A percentile compares a stretch with the other conserved stretches of the same genome.
Conservation (phyloP, 2,888 invertebrate species). For the Trachelus stipa region DNA sequence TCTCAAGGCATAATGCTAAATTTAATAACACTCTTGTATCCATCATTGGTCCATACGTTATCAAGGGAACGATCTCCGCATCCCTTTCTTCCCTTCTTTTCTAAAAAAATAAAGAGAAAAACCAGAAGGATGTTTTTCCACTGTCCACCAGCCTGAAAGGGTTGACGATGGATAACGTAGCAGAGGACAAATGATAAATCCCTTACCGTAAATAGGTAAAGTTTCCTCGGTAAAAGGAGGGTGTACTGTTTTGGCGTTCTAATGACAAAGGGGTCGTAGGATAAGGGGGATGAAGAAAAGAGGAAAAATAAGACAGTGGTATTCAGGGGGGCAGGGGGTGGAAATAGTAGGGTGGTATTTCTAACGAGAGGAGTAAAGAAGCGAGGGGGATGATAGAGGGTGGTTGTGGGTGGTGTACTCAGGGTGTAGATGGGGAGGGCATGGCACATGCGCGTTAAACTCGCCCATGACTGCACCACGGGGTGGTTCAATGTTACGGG, state of each 20-base stretch:
- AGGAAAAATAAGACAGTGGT: not conserved
- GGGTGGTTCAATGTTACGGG: constrained; percentile 67
- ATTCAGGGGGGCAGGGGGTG: not conserved
- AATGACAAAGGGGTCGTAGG: not conserved
- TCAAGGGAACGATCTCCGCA: not conserved
- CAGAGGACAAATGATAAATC: not conserved
- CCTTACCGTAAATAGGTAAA: not conserved
- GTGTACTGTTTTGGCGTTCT: not conserved
- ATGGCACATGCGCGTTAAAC: constrained; percentile 53
- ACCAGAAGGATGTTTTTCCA: not conserved
- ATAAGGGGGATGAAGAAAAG: too few relatives aligned
- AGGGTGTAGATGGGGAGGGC: constrained; percentile 20
- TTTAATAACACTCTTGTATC: not conserved
- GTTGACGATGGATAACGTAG: not conserved
- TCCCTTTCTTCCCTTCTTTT: not conserved
- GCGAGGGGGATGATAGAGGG: constrained; percentile 1
- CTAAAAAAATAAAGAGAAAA: not conserved
- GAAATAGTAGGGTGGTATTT: not conserved
- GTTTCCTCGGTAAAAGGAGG: not conserved
- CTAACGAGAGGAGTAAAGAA: constrained; percentile 13
- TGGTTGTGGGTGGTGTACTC: constrained; percentile 27
- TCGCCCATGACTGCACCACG: constrained; percentile 65
- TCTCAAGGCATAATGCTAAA: not conserved
- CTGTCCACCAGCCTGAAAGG: not conserved
- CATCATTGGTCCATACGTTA: not conserved